Evolutionary conservation across 2,797 vertebrate genomes (phyloP), one percentile per base, ranked within the genome.

Genomic region (Artibeus jamaicensis): DNA sequence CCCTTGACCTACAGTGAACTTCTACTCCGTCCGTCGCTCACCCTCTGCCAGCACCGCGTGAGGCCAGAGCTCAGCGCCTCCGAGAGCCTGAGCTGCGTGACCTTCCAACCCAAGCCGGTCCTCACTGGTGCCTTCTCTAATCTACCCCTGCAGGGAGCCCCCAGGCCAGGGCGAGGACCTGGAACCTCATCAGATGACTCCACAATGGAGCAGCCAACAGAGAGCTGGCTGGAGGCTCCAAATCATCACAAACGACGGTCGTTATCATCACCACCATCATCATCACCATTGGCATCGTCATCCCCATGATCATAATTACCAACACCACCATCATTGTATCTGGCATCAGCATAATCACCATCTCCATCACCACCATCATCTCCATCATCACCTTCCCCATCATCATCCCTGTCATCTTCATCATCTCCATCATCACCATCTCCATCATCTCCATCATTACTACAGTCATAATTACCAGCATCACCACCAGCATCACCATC

Each of bases 401-500:
- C 53, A 21, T 2, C 53, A 21, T 50, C 8, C n/a, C n/a, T n/a
- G n/a, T n/a, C 1, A 15, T 0, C 50, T 37, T 0, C 8, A 14
- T 1, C 32, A 9, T n/a, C 50, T 19, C 50, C 50, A 53, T 19
- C 50, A 19, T 4, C 48, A 50, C 50, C 50, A 50, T 19, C 50
- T 4, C 16, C 53, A 22, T 55, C 53, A 21, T 44, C 44, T 44
- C 50, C 18, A 53, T 0, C 55, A 57, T 10, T 22, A 10, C 55
- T 3, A 6, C 3, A 0, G 16, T 0, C 11, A 44, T 0, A 39
- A 48, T 0, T 53, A 65, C 0, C 18, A 16, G 0, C 6, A 46
- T 0, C 50, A 21, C 0, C 50, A 14, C 0, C 42, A 37, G 55
- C 21, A 19, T 0, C 67, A 71, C 0, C 29, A 44, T 0, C 74